Conservation (phyloP, 1,140 invertebrate species). For the Antheraea pernyi region DNA sequence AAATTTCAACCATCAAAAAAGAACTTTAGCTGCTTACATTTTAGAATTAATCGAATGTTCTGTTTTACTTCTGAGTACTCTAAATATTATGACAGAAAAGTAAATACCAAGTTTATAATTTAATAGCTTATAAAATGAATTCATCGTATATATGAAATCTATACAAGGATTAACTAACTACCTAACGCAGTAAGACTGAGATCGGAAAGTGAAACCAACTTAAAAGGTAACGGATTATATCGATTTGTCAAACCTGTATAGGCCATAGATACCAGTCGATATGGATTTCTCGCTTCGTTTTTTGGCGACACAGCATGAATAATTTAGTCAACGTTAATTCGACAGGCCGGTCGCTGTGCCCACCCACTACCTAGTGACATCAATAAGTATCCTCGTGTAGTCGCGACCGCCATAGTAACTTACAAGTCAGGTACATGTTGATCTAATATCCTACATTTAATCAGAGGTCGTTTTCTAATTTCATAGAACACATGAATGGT, state of each 20-base stretch:
- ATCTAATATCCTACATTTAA: neutral
- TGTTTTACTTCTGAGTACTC: too few species aligned
- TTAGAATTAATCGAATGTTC: too few species aligned
- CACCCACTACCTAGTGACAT: constrained; percentile 55
- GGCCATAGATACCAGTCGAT: constrained; percentile 49
- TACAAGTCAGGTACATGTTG: neutral
- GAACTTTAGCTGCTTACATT: too few species aligned
- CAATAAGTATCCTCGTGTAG: constrained; percentile 40
- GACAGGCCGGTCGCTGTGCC: constrained; percentile 26
- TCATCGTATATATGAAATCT: constrained; percentile 31
- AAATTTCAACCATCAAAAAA: too few species aligned
- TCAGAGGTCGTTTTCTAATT: neutral
- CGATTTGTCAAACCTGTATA: constrained; percentile 51
- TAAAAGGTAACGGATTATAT: constrained; percentile 55
- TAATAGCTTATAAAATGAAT: neutral
- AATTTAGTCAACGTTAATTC: constrained; percentile 56
- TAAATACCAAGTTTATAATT: too few species aligned
- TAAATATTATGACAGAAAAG: too few species aligned
- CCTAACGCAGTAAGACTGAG: constrained; percentile 12
- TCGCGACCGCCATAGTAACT: neutral
- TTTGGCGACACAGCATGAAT: constrained; percentile 58
- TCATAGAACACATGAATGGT: too few species aligned
- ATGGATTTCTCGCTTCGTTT: constrained; percentile 55
- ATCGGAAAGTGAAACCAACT: constrained; percentile 55
- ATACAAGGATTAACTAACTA: constrained; percentile 44